Evolutionary conservation across 2,113 vertebrate genomes (phyloP).

Genomic region (Atractosteus spatula): DNA sequence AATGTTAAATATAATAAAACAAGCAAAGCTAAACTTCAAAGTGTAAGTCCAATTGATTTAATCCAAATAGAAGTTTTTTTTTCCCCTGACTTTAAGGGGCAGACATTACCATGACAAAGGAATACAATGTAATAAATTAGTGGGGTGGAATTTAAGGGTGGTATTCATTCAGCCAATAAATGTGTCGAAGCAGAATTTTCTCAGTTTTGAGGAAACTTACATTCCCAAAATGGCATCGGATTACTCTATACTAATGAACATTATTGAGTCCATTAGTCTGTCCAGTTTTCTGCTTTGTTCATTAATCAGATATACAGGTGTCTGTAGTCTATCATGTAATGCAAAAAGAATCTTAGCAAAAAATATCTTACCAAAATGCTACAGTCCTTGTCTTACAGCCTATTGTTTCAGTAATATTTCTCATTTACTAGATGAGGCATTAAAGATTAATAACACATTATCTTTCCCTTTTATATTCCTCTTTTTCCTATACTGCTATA

Average conservation of each 20-base stretch:
- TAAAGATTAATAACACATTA: too few species aligned
- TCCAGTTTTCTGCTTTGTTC: neutral
- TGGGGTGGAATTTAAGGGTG: slow-evolving; percentile 22
- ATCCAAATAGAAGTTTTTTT: neutral
- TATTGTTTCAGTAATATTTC: too few species aligned
- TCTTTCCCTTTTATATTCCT: too few species aligned
- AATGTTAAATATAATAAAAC: slow-evolving; percentile 16
- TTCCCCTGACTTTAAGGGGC: too few species aligned
- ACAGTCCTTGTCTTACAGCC: too few species aligned
- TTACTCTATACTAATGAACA: neutral
- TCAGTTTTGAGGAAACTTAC: slow-evolving; percentile 29
- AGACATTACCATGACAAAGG: too few species aligned
- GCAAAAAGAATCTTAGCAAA: too few species aligned
- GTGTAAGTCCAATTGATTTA: slow-evolving; percentile 12
- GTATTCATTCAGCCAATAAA: slow-evolving; percentile 34
- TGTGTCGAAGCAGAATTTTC: slow-evolving; percentile 18
- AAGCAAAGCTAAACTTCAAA: slow-evolving; percentile 12
- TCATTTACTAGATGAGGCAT: too few species aligned
- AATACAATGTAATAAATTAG: slow-evolving; percentile 11
- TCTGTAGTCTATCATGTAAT: too few species aligned
- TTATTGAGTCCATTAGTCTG: neutral
- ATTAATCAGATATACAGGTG: slow-evolving; percentile 7
- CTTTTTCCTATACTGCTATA: too few species aligned
- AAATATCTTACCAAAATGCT: too few species aligned
- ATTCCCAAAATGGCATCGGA: neutral